Percentiles rank a stretch among this genome's conserved stretches.
Conservation (phyloP, 2,113 vertebrate species). For the Ceyx margarethae region DNA sequence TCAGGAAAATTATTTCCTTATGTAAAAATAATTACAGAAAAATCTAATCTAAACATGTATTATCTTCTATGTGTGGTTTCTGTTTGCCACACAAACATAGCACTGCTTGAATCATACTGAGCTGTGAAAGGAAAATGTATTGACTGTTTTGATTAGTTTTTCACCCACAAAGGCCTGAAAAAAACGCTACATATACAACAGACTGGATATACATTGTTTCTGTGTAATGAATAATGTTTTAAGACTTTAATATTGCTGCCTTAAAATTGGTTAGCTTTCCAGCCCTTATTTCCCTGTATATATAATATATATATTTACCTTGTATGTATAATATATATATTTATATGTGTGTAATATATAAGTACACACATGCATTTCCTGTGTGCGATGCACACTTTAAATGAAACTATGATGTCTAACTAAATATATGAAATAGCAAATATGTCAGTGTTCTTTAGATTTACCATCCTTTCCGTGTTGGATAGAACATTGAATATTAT, state of each 20-base stretch:
- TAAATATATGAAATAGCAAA: not conserved
- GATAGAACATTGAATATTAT: not conserved
- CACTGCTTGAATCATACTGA: not conserved
- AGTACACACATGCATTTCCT: not conserved
- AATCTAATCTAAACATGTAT: not conserved
- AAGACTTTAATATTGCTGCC: not conserved
- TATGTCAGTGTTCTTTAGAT: not conserved
- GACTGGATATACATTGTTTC: not conserved
- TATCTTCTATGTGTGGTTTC: not conserved
- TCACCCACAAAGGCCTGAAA: not conserved
- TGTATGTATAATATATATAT: not conserved
- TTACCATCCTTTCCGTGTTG: not conserved
- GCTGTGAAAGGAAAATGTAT: not conserved
- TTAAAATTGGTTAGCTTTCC: not conserved
- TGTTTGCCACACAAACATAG: not conserved
- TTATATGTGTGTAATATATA: not conserved
- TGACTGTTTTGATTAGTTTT: not conserved
- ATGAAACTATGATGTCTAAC: not conserved
- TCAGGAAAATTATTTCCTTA: not conserved
- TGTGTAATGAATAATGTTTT: not conserved
- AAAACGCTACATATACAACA: not conserved
- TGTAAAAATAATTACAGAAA: constrained; percentile 2
- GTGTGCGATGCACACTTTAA: not conserved
- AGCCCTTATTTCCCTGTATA: not conserved
- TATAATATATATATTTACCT: not conserved